Evolutionary conservation across 2,888 invertebrate genomes (phyloP).

Genomic region (Stenotaenia linearis): DNA sequence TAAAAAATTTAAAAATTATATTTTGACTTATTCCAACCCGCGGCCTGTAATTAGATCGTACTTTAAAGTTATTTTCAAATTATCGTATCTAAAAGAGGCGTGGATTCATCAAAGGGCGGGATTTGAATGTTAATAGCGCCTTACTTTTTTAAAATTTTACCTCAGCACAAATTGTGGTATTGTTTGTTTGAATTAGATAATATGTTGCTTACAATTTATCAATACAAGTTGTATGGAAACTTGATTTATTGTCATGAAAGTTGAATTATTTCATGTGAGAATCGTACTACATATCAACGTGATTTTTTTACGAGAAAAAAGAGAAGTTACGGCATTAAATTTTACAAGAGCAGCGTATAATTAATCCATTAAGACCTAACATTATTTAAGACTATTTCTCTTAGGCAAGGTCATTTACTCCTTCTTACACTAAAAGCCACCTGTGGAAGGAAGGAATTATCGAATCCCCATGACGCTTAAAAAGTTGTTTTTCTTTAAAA

Average conservation of each 20-base stretch:
- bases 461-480: not conserved
- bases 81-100: not conserved
- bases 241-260: not conserved
- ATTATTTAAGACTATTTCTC: not conserved
- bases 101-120: not conserved
- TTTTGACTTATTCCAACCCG: not conserved
- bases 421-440: not conserved
- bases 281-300: no score
- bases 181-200: no score
- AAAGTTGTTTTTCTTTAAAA: not conserved
- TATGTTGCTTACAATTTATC: no score
- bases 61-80: not conserved
- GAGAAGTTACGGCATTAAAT: not conserved
- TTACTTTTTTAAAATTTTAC: not conserved
- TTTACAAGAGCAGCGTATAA: not conserved
- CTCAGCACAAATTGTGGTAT: not conserved
- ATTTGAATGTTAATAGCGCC: not conserved
- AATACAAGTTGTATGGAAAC: no score
- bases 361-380: not conserved
- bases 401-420: slow-evolving; percentile 2
- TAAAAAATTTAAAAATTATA: no score
- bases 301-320: not conserved
- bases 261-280: no score
- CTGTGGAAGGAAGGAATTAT: not conserved
- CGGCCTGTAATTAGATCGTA: not conserved